phyloP scores from a whole-genome alignment of 2,888 invertebrate species.

The Lymantria monacha region DNA sequence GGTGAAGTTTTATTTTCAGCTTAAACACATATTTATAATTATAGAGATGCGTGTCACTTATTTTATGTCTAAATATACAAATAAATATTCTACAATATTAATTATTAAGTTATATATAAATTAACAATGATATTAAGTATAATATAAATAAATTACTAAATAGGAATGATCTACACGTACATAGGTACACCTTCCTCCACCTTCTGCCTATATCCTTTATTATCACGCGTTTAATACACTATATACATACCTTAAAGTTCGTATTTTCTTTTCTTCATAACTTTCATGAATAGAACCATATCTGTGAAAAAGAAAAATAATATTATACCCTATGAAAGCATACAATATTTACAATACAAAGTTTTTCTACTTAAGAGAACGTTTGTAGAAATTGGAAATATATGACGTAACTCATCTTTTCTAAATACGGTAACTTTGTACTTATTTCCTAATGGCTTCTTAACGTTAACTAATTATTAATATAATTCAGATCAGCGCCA shows the following conservation, averaged over 20 bases:
- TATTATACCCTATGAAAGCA: no score
- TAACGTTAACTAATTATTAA: no score
- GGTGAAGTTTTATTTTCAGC: conserved; percentile 20
- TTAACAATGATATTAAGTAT: no score
- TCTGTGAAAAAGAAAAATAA: conserved; percentile 78
- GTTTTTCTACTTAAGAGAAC: no score
- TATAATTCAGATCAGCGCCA: no score
- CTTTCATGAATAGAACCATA: conserved; percentile 96
- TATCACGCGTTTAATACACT: conserved; percentile 5
- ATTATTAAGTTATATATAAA: background rate
- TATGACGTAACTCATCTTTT: no score
- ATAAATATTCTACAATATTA: conserved; percentile 13
- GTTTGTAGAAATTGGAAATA: no score
- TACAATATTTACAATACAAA: no score
- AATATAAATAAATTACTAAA: conserved; percentile 2
- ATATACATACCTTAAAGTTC: conserved; percentile 46
- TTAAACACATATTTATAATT: background rate
- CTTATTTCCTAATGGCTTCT: no score
- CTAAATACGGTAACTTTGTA: no score
- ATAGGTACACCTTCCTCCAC: conserved; percentile 8
- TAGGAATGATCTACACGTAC: conserved; percentile 12
- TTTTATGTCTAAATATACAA: conserved; percentile 15
- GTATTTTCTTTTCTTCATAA: conserved; percentile 88
- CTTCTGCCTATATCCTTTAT: conserved; percentile 13
- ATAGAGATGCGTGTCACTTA: conserved; percentile 1